Evolutionary conservation across 2,113 vertebrate species (phyloP), one percentile per base, ranked within the genome.

Genomic region (Enhydra lutris): DNA sequence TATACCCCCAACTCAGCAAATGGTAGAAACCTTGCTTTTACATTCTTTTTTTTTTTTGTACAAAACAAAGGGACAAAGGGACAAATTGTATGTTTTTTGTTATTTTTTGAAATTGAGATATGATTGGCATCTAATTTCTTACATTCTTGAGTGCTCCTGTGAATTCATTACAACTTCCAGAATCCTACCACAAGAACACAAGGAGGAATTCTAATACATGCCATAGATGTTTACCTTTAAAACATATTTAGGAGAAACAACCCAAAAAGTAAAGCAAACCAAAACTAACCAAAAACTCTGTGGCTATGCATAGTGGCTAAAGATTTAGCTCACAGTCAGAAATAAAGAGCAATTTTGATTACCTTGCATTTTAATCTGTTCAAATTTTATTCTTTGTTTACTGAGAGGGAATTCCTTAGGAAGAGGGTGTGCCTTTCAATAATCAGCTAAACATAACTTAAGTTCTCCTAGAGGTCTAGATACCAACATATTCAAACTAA

Each of bases 111-210:
- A 47, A 55, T 36, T 55, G 36, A 74, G 8, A 65, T 65, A 76
- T 31, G 29, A 92, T 12, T 42, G 18, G 23, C 29, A 76, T 67
- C 76, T n/a, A 81, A 71, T 57, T 81, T 88, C 24, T 84, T 82
- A 50, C 11, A 57, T 59, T 86, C 45, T 59, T 29, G 52, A 88
- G 50, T 90, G 29, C 23, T 73, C 69, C 80, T 45, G 26, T 92
- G 94, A 97, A 71, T 94, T 90, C 39, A 88, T 14, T 34, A 80
- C 74, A 91, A 89, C 69, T 88, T 96, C 45, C 80, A 85, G 88
- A 92, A 90, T 92, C 52, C 67, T 80, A 78, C 85, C 50, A 88
- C 36, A 86, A 90, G 78, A 73, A 85, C 42, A 88, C 42, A 86
- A 90, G 71, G 63, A 91, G 7, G 47, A 82, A 93, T 84, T 83